Conservation (phyloP, 2,797 vertebrate species). For the Vultur gryphus region DNA sequence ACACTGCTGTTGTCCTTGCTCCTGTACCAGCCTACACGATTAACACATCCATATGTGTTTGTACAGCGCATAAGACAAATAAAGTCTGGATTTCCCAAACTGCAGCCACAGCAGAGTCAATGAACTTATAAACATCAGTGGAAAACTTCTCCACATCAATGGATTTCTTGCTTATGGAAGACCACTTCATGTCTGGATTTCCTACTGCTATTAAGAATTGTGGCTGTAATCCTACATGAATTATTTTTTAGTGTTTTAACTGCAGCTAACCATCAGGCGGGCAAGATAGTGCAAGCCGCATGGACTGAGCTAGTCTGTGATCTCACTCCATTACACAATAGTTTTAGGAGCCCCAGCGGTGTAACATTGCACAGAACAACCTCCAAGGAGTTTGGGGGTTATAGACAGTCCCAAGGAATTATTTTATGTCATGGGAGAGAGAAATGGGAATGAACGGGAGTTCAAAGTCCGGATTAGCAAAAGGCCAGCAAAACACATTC, state of each 20-base stretch:
- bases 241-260: background rate
- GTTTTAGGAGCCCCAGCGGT: constrained; percentile 1
- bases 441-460: background rate
- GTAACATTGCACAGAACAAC: constrained; percentile 7
- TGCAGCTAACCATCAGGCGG: background rate
- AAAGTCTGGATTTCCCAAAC: background rate
- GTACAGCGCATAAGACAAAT: background rate
- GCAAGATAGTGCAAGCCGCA: constrained; percentile 29
- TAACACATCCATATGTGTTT: background rate
- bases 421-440: constrained; percentile 5
- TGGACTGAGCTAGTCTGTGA: constrained; percentile 20
- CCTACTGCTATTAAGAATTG: background rate
- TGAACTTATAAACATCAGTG: background rate
- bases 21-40: background rate
- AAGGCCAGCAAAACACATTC: constrained; percentile 11
- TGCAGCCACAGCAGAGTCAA: background rate
- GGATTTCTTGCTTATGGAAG: background rate
- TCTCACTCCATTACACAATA: constrained; percentile 58
- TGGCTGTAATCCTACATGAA: background rate
- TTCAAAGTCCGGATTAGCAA: background rate
- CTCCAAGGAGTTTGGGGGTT: constrained; percentile 10
- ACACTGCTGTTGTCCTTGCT: background rate
- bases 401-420: background rate
- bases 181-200: background rate
- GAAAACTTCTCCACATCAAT: constrained; percentile 5